A percentile compares a stretch with the other conserved stretches of the same genome.
These are phyloP conservation scores for Bimastos eiseni DNA, from an alignment of 2,888 invertebrate genomes.

Conservation along the genomic window DNA sequence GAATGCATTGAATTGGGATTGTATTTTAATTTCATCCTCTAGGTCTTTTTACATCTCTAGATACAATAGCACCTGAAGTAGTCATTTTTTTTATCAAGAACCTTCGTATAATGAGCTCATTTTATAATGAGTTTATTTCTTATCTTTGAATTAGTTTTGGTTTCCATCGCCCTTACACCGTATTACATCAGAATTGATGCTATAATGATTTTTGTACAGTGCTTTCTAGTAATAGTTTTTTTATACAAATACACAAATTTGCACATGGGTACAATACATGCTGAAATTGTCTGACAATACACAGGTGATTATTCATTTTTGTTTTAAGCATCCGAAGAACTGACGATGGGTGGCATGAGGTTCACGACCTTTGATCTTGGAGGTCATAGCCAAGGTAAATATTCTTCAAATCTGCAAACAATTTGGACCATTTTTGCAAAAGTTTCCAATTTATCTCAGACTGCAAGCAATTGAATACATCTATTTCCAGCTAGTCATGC, in stretches of 20 bases:
- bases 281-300: neutral
- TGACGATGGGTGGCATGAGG: slow-evolving; percentile 97
- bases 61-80: neutral
- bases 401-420: neutral
- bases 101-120: neutral
- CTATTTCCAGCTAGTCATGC: too few species aligned
- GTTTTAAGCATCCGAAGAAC: slow-evolving; percentile 89
- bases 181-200: too few species aligned
- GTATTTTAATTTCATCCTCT: neutral
- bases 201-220: too few species aligned
- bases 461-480: too few species aligned
- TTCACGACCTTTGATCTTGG: slow-evolving; percentile 99
- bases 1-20: neutral
- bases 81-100: too few species aligned
- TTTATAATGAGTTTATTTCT: neutral
- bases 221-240: neutral
- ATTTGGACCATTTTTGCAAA: too few species aligned
- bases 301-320: neutral
- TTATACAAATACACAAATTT: neutral
- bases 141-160: neutral
- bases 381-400: slow-evolving; percentile 85
- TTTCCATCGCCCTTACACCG: neutral
- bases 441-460: too few species aligned
- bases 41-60: neutral
- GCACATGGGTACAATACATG: neutral